Base-by-base conservation (phyloP, 2,797 vertebrate species). In the Apogon hyalosoma region DNA sequence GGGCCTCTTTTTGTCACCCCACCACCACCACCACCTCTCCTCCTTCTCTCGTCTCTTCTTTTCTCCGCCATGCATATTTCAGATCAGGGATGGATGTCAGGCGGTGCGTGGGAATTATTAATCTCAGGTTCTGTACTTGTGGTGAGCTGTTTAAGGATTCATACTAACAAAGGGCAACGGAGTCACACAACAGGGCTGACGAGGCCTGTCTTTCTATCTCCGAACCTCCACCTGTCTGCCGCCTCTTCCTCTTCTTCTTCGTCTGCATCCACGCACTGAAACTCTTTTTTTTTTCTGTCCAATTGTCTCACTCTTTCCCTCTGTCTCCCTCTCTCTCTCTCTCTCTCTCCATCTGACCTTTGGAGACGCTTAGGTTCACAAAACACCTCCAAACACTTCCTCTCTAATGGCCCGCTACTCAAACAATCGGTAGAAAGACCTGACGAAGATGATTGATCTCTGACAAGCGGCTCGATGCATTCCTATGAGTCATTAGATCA, bases 391-490 rank as follows among this genome's bases (percentile, higher is more conserved):
- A 91, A 93, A 94, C 93, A 93, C 92, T 90, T 93, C 91, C 91
- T 90, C 93, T 94, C 93, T 94, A 94, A 94, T 94, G 93, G 92
- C 92, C 92, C 80, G 66, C 92, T 93, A 75, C 92, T 94, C 92
- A 94, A 93, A 94, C 93, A 94, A 93, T 92, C 88, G 90, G 87
- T 92, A 88, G 88, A 92, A 93, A 85, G 90, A 89, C 88, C 92
- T 88, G 92, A 93, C 91, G 86, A 88, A 93, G 86, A 93, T 93
- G 94, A 95, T 94, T 94, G 94, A 94, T 95, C 92, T 92, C 93
- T 90, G 93, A 94, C 93, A 94, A 92, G 91, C 89, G 58, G 92
- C 91, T 93, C 91, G 86, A 93, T 92, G 92, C 90, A 88, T 91
- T 90, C 88, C 93, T 89, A 84, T 89, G 92, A 93, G 92, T 94